Base-by-base conservation (phyloP, 2,888 invertebrate species). In the Drosophila prostipennis region DNA sequence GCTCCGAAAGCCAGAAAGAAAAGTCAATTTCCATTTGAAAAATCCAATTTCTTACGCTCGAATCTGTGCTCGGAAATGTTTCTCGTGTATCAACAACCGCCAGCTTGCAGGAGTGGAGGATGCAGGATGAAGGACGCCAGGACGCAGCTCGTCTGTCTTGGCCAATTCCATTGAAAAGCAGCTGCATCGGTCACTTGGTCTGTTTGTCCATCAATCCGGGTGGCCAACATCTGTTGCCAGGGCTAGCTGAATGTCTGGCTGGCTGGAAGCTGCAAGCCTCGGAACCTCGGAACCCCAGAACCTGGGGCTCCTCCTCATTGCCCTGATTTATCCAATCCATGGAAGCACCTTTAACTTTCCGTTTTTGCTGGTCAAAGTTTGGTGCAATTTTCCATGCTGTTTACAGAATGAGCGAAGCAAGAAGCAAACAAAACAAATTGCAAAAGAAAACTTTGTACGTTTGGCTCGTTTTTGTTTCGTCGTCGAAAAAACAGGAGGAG, bases 401-500 rank as follows among this genome's bases (percentile, higher is more conserved):
- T 84, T 81, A 68, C 87, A 69, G 72, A 86, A 80, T 74, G 78
- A 68, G 68, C 63, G 74, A 51, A 81, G 67, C 81, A 78, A 84
- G 60, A 74, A 59, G 81, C 68, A 83, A 86, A 78, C 79, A 83
- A 83, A 67, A 84, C 74, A 84, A 87, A 79, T 84, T 81, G 81
- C 74, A 46, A 78, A 72, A 55, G 69, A 84, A 81, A 87, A 84
- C 79, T 80, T 87, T 68, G 59, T 74, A 76, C 79, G 74, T 74
- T 76, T 63, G 65, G 26, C 49, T 74, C 59, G 52, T 46, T 80
- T 64, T 43, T 49, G 53, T 55, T 42, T 59, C 59, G 51, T 45
- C 58, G 45, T 23, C 29, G 10, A 19, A 60, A 60, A 46, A 36
- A 29, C 11, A 37, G n/a, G 36, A 16, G 16, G 6, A 4, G 10